Evolutionary conservation across 1,140 invertebrate genomes (phyloP), one percentile per base, ranked within the genome.

Genomic region (Uloborus diversus): DNA sequence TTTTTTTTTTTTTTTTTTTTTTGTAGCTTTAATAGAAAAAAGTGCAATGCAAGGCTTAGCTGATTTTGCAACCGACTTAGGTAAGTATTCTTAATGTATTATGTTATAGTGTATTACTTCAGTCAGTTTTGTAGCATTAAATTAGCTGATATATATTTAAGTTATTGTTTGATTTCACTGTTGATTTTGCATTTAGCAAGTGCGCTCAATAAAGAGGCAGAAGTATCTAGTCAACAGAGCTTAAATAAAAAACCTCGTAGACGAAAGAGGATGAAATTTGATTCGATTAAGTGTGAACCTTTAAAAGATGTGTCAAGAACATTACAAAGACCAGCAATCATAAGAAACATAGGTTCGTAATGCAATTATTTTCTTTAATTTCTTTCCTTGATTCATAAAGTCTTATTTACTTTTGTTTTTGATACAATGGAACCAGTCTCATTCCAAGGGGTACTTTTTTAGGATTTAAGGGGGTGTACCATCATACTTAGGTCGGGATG

Each of bases 1-100:
- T 57, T 76, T 71, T 82, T 71, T 59, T 33, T 71, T 86, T 87
- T 28, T 65, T 57, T 78, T 75, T 82, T 75, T 62, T 28, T 70
- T 86, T 87, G 30, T 85, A 94, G 93, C 89, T 82, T 92, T 96
- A 85, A 95, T 97, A 76, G 95, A 96, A 85, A 95, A 95, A 87
- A 95, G 95, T 88, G 91, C 91, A 84, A 93, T 92, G 91, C 87
- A 90, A 49, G 93, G 94, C 0, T 85, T 96, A 56, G 93, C 95
- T 85, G 94, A 96, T 83, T 96, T 93, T 88, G 92, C 90, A 80
- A 87, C 87, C 62, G 82, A 83, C 80, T 81, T 83, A 69, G 79
- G 82, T 83, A 81, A 83, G 68, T 59, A 17, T 35, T 25, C 30
- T 4, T 42, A 9, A 25, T 25, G 3, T 66, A 11, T 25, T 14